A percentile compares a stretch with the other conserved stretches of the same genome.
Conservation (phyloP, 2,113 vertebrate genomes). For the Rhabdornis inornatus region DNA sequence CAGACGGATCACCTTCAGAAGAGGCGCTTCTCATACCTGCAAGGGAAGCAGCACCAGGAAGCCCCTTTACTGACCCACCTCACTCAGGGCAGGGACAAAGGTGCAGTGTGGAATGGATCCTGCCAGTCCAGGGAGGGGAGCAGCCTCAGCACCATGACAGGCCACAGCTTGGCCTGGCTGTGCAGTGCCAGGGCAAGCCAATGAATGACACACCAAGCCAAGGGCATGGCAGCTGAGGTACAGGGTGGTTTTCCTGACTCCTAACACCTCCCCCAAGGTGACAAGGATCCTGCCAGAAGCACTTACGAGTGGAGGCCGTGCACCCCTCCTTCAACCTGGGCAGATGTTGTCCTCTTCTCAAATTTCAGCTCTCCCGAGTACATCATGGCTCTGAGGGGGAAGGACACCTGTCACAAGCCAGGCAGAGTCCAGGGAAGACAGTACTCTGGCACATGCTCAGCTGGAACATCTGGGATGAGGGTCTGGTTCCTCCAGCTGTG, state of each 20-base stretch:
- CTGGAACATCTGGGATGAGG: background rate
- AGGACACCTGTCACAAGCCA: background rate
- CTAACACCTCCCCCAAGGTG: rapidly evolving
- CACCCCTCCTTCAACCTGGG: conserved; percentile 95
- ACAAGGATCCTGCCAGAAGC: background rate
- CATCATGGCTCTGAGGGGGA: conserved; percentile 89
- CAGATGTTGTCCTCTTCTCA: conserved; percentile 92
- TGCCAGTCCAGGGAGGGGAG: background rate
- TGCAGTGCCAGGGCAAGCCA: background rate
- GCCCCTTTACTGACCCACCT: background rate
- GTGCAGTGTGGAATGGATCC: rapidly evolving
- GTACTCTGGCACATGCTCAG: background rate
- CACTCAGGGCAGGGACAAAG: background rate
- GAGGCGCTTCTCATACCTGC: conserved; percentile 94
- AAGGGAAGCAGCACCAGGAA: background rate
- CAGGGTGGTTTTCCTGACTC: too few relatives aligned
- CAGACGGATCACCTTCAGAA: conserved; percentile 75
- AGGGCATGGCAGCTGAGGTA: background rate
- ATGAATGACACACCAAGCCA: background rate
- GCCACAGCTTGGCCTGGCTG: rapidly evolving
- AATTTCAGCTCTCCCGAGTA: conserved; percentile 97
- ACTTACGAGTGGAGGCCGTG: conserved; percentile 94
- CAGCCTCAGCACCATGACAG: background rate
- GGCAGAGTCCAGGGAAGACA: background rate
- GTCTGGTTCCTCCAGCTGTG: background rate